Base-by-base conservation (phyloP, 2,113 vertebrate genomes). In the Colinus virginianus region DNA sequence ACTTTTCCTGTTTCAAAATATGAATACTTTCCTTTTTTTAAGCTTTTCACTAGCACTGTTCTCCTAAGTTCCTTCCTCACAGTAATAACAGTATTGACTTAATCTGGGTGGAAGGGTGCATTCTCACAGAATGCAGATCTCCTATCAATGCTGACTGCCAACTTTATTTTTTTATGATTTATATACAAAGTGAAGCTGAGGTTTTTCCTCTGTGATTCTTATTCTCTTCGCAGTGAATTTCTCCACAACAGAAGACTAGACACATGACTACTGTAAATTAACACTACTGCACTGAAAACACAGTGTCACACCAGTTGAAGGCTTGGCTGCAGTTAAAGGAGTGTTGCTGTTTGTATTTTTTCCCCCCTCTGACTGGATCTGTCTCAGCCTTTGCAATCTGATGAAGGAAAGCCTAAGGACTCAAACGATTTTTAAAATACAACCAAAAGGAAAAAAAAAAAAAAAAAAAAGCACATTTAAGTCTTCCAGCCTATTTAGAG, bases 221-320 rank as follows among this genome's bases (percentile, higher is more conserved):
- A 59, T 92, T 90, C 81, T 90, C 67, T 84, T 84, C 89, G 56
- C 82, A 89, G 36, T 91, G 75, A 84, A 82, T 59, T 78, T 66
- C 42, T 90, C 70, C 45, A 49, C 74, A 87, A 83, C 82, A 96
- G 75, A 95, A 88, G 53, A 81, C 86, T 92, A 93, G 84, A 53
- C 67, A 71, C 66, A 81, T 75, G 84, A 38, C 67, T 90, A 78
- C 78, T 49, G 84, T 87, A 90, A 93, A 92, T 81, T 78, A 93
- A 63, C 84, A 93, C 80, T 82, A 36, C 22, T 88, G 76, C 78
- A 23, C 30, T 88, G 84, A 84, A 90, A 94, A 68, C 43, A 78
- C 38, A 40, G 34, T 75, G 79, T 64, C 88, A 88, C 58, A 81
- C n/a, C 67, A 94, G 49, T 68, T 82, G 77, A 92, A 48, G 43